phyloP scores from a whole-genome alignment of 2,797 vertebrate species.

The Arrhamphus sclerolepis region DNA sequence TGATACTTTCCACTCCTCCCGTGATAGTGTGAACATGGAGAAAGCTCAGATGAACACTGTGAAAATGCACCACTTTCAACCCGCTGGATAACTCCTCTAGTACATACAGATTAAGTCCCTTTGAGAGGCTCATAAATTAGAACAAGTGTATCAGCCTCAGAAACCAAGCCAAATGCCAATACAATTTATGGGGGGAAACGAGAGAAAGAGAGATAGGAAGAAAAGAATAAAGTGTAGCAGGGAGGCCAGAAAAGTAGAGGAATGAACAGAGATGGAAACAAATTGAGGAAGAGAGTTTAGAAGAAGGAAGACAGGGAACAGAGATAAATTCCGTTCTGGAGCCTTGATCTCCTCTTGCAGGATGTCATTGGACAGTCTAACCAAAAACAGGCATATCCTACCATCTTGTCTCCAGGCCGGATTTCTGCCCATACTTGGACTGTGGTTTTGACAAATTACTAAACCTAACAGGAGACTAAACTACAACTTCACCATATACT shows the following conservation, averaged over 20 bases:
- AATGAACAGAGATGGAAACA: constrained; percentile 28
- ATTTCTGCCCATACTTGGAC: constrained; percentile 5
- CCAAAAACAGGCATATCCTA: constrained; percentile 26
- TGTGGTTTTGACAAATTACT: constrained; percentile 31
- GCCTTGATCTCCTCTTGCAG: constrained; percentile 21
- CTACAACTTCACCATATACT: constrained; percentile 25
- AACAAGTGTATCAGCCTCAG: constrained; percentile 26
- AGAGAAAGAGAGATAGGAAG: constrained; percentile 24
- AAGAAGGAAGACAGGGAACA: constrained; percentile 7
- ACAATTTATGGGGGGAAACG: constrained; percentile 32
- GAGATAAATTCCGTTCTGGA: constrained; percentile 24
- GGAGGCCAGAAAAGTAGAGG: constrained; percentile 12
- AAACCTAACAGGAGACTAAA: constrained; percentile 27
- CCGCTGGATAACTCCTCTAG: constrained; percentile 9
- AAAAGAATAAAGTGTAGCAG: constrained; percentile 37
- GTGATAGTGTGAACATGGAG: neutral
- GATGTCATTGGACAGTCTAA: constrained; percentile 13
- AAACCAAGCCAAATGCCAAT: constrained; percentile 41
- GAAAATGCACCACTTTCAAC: neutral
- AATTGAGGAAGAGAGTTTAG: neutral
- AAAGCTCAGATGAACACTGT: neutral
- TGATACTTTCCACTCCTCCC: neutral
- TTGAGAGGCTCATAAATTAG: constrained; percentile 51
- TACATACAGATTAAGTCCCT: constrained; percentile 40
- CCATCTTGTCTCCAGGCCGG: constrained; percentile 8